Base-by-base conservation (phyloP, 2,113 vertebrate species). In the Zosterops hypoxanthus region DNA sequence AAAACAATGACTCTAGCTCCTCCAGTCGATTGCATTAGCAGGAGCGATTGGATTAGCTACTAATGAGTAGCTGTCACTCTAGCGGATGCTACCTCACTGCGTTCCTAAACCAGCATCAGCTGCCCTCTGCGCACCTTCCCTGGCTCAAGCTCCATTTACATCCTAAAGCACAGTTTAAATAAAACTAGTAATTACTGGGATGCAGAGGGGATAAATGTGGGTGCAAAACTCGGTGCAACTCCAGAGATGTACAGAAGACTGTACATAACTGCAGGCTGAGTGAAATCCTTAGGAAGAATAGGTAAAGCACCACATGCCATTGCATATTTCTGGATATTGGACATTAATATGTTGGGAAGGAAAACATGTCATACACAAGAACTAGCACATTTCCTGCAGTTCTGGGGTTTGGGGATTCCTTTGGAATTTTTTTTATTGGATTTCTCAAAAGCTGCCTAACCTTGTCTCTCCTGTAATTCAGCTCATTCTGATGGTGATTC, bases 391-490 rank as follows among this genome's bases (percentile, higher is more conserved):
- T 96, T 95, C 85, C 93, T 92, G 90, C 76, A 93, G 94, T 92
- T 95, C 95, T 86, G 90, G 92, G 92, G 82, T 88, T 96, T 95
- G 82, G 94, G 93, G 95, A 96, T 95, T 93, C 94, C 93, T 96
- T 81, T 64, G 68, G 82, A 92, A 84, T 90, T 97, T 92, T 92
- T 95, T 96, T 95, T 80, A 96, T 97, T 96, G 76, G 77, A 92
- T 96, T 93, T 95, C 94, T 96, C 85, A 93, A 93, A 96, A 96
- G 80, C 85, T 93, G 90, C 90, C 92, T 96, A 94, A 92, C 82
- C 64, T 91, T 79, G 2, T 95, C 92, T 94, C 96, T 94, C 91
- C 90, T 88, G 93, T 94, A 95, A 96, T 96, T 96, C 93, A 78
- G 79, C 82, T 96, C 88, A 81, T 96, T 95, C 71, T 90, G 90